These are phyloP conservation scores for Griposia aprilina DNA, from an alignment of 2,888 invertebrate species.

Conservation along the genomic window DNA sequence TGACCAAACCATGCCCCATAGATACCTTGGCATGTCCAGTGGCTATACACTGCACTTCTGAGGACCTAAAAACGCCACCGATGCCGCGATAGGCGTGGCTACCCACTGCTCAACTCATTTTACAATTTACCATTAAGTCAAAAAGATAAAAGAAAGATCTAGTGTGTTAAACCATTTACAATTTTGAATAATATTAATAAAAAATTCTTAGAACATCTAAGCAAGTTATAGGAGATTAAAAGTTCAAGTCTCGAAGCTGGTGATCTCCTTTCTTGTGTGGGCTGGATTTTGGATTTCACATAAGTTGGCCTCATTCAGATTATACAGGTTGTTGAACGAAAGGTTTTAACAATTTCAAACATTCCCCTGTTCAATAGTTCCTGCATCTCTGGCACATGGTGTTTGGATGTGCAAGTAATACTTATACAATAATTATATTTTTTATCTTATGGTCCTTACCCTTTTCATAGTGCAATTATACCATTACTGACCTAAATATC, in stretches of 20 bases:
- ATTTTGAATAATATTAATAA: too few relatives aligned
- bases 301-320: neutral
- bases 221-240: neutral
- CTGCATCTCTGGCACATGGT: neutral
- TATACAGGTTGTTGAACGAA: neutral
- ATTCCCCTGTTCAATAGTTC: neutral
- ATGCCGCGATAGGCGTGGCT: neutral
- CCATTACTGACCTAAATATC: constrained; percentile 2
- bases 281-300: neutral
- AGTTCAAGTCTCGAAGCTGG: neutral
- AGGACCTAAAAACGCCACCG: neutral
- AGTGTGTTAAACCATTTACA: too few relatives aligned
- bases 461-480: neutral
- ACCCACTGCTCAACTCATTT: neutral
- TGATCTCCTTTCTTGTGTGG: neutral
- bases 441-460: neutral
- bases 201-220: neutral
- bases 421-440: neutral
- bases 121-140: neutral
- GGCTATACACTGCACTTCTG: neutral
- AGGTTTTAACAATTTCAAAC: neutral
- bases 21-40: neutral
- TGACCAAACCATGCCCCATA: neutral
- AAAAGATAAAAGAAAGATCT: neutral
- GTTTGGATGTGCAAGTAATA: neutral